Conservation (phyloP, 2,797 vertebrate species). For the Distichodus sexfasciatus region DNA sequence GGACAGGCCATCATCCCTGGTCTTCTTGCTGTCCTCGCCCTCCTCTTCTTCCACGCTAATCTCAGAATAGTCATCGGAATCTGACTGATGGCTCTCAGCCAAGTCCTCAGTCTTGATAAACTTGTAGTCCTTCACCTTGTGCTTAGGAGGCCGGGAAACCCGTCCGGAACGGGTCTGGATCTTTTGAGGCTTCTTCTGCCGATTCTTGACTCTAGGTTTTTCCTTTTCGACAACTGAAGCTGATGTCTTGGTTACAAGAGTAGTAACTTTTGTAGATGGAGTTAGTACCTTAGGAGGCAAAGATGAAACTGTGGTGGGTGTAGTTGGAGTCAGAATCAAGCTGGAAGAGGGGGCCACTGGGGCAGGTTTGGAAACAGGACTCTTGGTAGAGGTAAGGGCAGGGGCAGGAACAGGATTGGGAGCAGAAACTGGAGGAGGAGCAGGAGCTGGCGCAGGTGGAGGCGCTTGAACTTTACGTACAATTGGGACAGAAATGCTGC, state of each 20-base stretch:
- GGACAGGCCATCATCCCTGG: constrained; percentile 66
- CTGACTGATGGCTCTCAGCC: constrained; percentile 85
- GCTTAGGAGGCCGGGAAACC: constrained; percentile 90
- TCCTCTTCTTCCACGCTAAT: constrained; percentile 89
- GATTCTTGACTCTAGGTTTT: constrained; percentile 68
- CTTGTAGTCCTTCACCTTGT: constrained; percentile 95
- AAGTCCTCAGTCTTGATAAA: constrained; percentile 95
- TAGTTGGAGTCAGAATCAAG: not conserved
- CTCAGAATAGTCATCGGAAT: constrained; percentile 94
- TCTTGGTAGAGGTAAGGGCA: constrained; percentile 34
- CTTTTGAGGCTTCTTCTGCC: constrained; percentile 79
- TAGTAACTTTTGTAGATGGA: constrained; percentile 36
- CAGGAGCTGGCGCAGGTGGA: too few species aligned
- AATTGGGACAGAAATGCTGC: constrained; percentile 66
- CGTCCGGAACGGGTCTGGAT: constrained; percentile 91
- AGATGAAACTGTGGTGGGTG: not conserved
- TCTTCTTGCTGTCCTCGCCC: constrained; percentile 59
- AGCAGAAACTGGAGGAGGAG: not conserved
- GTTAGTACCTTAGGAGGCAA: constrained; percentile 22
- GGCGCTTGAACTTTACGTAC: constrained; percentile 58
- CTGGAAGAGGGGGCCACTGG: constrained; percentile 5
- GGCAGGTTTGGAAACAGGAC: constrained; percentile 6
- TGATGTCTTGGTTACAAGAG: constrained; percentile 26
- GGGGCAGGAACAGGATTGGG: not conserved
- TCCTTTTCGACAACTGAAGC: constrained; percentile 46